phyloP scores from a whole-genome alignment of 2,113 vertebrate species.

The human region DNA sequence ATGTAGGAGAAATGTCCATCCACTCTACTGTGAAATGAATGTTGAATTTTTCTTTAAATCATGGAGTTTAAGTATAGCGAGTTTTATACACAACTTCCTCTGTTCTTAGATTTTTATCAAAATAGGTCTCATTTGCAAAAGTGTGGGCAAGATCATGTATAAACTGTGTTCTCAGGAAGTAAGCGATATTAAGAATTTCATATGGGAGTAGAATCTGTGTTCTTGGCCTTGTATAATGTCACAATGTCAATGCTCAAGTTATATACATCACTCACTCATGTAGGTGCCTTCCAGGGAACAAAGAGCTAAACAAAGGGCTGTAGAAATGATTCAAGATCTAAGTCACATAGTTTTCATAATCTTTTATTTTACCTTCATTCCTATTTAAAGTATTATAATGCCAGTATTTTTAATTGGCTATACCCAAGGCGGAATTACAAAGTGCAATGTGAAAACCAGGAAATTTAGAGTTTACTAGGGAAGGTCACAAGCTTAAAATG shows the following conservation, averaged over 20 bases:
- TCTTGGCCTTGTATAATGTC: neutral
- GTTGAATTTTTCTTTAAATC: neutral
- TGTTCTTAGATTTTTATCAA: neutral
- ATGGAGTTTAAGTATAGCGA: neutral
- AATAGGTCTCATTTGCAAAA: neutral
- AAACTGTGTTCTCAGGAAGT: neutral
- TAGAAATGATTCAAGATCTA: neutral
- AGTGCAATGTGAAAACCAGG: neutral
- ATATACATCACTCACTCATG: neutral
- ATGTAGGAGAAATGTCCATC: neutral
- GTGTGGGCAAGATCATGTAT: neutral
- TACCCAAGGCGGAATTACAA: conserved; percentile 32
- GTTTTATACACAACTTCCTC: neutral
- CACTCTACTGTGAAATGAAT: neutral
- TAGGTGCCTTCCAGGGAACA: neutral
- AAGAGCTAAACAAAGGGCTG: neutral
- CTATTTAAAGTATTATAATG: neutral
- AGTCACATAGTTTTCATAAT: neutral
- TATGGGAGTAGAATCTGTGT: neutral
- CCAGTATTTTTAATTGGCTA: conserved; percentile 40
- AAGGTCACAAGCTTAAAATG: conserved; percentile 40
- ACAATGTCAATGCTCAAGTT: neutral
- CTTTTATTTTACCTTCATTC: neutral
- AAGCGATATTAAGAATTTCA: neutral
- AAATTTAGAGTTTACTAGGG: neutral